Percentiles rank a stretch among this genome's conserved stretches.
These are phyloP conservation scores for Aythya fuligula DNA, from an alignment of 2,797 vertebrate species.

Conservation along the genomic window DNA sequence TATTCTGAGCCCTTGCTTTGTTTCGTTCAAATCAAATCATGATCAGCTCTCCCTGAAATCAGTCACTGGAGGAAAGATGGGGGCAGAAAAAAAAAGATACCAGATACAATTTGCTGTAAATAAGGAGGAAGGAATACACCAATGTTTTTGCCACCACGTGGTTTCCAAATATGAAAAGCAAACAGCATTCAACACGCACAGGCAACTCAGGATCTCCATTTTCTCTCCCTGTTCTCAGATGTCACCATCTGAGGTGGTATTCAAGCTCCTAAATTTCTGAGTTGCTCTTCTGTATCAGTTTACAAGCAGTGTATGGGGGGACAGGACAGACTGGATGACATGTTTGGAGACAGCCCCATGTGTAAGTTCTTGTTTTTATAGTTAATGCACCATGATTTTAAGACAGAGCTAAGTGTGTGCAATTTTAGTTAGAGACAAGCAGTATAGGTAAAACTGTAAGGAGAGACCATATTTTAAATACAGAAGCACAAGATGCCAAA, in stretches of 20 bases:
- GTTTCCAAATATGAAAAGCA: not conserved
- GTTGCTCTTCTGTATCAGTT: not conserved
- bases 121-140: not conserved
- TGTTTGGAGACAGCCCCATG: not conserved
- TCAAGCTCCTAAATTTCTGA: not conserved
- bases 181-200: not conserved
- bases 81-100: not conserved
- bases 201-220: not conserved
- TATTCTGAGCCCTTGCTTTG: constrained; percentile 12
- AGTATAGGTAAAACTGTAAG: not conserved
- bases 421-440: not conserved
- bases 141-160: accelerated
- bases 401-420: not conserved
- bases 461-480: not conserved
- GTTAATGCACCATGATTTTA: not conserved
- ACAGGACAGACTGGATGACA: not conserved
- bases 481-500: not conserved
- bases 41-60: not conserved
- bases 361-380: not conserved
- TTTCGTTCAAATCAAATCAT: not conserved
- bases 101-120: not conserved
- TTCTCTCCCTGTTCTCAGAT: not conserved
- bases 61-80: not conserved
- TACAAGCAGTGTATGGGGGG: not conserved
- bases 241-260: not conserved